A percentile compares a stretch with the other conserved stretches of the same genome.
These are phyloP conservation scores for Luscinia megarhynchos DNA, from an alignment of 2,797 vertebrate genomes.

Conservation along the genomic window DNA sequence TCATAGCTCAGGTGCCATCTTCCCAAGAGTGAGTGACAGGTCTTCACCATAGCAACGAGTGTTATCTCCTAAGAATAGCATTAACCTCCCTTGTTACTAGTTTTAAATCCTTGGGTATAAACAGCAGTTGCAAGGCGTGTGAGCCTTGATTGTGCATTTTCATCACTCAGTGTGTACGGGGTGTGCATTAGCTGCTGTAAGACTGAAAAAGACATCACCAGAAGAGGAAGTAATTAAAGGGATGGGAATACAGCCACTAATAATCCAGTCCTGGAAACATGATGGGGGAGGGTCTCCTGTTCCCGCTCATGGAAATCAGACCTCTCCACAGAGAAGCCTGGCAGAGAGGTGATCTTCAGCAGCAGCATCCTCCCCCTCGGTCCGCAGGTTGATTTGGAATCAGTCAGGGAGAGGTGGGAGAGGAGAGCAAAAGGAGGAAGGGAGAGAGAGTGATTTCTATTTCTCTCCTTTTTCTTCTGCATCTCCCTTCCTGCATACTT, in stretches of 20 bases:
- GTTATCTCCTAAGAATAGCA: constrained; percentile 73
- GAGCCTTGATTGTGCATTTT: constrained; percentile 61
- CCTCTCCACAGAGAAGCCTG: not conserved
- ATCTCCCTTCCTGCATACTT: not conserved
- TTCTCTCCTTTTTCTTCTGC: not conserved
- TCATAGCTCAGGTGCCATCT: constrained; percentile 48
- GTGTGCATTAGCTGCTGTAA: not conserved
- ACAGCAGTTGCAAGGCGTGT: constrained; percentile 56
- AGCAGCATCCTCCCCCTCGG: not conserved
- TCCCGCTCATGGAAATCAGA: constrained; percentile 5
- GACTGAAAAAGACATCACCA: constrained; percentile 38
- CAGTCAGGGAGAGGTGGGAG: not conserved
- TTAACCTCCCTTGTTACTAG: constrained; percentile 70
- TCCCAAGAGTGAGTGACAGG: constrained; percentile 70
- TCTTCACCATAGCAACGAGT: constrained; percentile 76
- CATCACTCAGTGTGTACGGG: constrained; percentile 21
- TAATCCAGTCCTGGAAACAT: constrained; percentile 18
- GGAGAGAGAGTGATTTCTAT: not conserved
- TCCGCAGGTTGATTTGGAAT: not conserved
- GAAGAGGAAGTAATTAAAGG: constrained; percentile 67
- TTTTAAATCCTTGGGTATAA: constrained; percentile 69
- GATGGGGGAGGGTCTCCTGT: not conserved
- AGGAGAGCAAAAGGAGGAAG: not conserved
- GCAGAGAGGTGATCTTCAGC: not conserved
- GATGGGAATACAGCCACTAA: constrained; percentile 34